Evolutionary conservation across 1,140 invertebrate genomes (phyloP).

Genomic region (Drosophila dunni): DNA sequence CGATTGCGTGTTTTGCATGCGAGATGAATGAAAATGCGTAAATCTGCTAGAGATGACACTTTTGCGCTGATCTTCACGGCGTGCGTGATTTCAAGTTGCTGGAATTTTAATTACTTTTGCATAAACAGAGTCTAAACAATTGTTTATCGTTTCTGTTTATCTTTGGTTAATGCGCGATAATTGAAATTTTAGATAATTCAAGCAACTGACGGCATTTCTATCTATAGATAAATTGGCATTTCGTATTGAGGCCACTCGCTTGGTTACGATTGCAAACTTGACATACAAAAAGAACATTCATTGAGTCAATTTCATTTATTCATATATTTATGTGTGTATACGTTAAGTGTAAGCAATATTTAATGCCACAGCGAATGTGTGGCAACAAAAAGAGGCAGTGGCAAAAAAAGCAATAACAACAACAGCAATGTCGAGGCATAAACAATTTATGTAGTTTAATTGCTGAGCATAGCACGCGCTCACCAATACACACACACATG

Average conservation of each 20-base stretch:
- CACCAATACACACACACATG: constrained; percentile 1
- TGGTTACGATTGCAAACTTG: constrained; percentile 61
- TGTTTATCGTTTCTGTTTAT: constrained; percentile 12
- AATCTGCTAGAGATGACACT: constrained; percentile 30
- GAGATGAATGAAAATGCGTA: constrained; percentile 31
- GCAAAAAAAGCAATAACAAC: neutral
- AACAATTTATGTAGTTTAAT: constrained; percentile 57
- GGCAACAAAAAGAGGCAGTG: constrained; percentile 25
- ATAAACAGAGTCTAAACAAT: neutral
- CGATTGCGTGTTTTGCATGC: constrained; percentile 59
- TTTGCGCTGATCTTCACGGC: neutral
- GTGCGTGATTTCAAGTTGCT: neutral
- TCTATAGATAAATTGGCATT: constrained; percentile 25
- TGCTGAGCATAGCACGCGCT: constrained; percentile 57
- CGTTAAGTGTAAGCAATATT: constrained; percentile 68
- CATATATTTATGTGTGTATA: constrained; percentile 3
- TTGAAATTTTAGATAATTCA: constrained; percentile 15
- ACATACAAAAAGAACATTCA: constrained; percentile 57
- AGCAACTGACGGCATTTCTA: constrained; percentile 43
- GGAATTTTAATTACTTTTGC: neutral
- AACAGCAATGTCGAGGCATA: constrained; percentile 30
- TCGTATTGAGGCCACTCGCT: constrained; percentile 55
- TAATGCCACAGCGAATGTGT: constrained; percentile 39
- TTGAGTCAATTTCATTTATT: constrained; percentile 70
- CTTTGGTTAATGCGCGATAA: constrained; percentile 15